Conservation (phyloP, 2,797 vertebrate genomes). For the Leuciscus waleckii region DNA sequence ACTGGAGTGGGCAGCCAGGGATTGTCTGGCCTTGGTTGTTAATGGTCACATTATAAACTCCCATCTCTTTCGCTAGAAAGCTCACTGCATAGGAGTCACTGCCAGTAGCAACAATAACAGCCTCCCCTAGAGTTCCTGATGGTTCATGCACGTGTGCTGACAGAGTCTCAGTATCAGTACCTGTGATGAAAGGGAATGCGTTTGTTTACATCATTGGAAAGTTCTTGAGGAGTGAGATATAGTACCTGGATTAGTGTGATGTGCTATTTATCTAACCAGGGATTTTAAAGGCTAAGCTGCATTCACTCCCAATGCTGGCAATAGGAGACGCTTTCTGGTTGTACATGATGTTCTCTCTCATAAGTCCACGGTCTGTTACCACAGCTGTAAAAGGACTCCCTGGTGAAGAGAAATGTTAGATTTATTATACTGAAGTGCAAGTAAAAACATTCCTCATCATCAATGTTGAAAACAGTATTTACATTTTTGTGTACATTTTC, state of each 20-base stretch:
- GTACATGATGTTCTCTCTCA: slow-evolving; percentile 79
- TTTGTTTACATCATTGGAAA: not conserved
- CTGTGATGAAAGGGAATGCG: slow-evolving; percentile 20
- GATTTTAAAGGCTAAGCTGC: slow-evolving; percentile 81
- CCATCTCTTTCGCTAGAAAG: slow-evolving; percentile 79
- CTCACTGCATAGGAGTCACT: slow-evolving; percentile 73
- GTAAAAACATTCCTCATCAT: not conserved
- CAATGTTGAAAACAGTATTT: not conserved
- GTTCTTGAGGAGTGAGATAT: not conserved
- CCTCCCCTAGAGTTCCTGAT: slow-evolving; percentile 73
- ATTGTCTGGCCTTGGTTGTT: slow-evolving; percentile 76
- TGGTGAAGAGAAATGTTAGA: slow-evolving; percentile 45
- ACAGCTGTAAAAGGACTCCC: slow-evolving; percentile 82
- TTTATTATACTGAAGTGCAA: not conserved
- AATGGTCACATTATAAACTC: slow-evolving; percentile 79
- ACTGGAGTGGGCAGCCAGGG: slow-evolving; percentile 74
- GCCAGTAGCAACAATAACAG: slow-evolving; percentile 75
- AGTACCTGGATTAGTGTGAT: slow-evolving; percentile 13
- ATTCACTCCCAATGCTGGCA: slow-evolving; percentile 77
- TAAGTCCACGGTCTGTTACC: slow-evolving; percentile 76
- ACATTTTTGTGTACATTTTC: not conserved
- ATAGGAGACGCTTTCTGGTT: slow-evolving; percentile 74
- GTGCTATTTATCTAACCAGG: slow-evolving; percentile 68
- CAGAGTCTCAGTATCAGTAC: slow-evolving; percentile 64
- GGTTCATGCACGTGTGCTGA: slow-evolving; percentile 79